Conservation (phyloP, 2,113 vertebrate species). For the Lota lota region DNA sequence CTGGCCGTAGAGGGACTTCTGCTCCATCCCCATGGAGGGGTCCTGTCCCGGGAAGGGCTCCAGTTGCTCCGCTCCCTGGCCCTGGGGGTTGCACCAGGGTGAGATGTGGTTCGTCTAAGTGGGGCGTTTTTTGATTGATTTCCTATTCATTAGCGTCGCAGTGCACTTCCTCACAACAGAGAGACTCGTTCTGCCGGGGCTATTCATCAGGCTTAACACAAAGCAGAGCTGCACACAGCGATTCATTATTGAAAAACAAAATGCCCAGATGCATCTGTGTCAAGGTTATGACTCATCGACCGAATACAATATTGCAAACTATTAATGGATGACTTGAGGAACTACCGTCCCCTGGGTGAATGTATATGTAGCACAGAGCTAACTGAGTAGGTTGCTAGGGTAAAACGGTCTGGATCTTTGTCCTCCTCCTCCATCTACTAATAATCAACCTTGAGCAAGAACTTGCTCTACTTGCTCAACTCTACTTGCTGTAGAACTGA, state of each 20-base stretch:
- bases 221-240: background rate
- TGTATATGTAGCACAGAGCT: no score
- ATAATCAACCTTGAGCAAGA: no score
- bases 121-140: constrained; percentile 43
- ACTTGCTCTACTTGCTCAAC: no score
- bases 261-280: constrained; percentile 25
- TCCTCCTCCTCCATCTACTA: no score
- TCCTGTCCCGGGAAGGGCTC: constrained; percentile 88
- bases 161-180: constrained; percentile 48
- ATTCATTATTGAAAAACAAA: constrained; percentile 37
- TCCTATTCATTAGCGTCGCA: constrained; percentile 32
- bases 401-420: no score
- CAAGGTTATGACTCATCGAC: constrained; percentile 18
- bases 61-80: constrained; percentile 66
- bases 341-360: no score
- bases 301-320: background rate
- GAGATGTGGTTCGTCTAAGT: constrained; percentile 29
- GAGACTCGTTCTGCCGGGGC: constrained; percentile 31
- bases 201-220: constrained; percentile 43
- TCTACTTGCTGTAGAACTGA: no score
- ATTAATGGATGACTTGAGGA: no score
- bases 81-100: constrained; percentile 41
- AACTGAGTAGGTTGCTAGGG: no score
- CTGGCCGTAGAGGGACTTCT: constrained; percentile 86
- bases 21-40: constrained; percentile 85